These are phyloP conservation scores for Oenanthe oenanthe DNA, from an alignment of 2,113 vertebrate genomes.

Conservation along the genomic window DNA sequence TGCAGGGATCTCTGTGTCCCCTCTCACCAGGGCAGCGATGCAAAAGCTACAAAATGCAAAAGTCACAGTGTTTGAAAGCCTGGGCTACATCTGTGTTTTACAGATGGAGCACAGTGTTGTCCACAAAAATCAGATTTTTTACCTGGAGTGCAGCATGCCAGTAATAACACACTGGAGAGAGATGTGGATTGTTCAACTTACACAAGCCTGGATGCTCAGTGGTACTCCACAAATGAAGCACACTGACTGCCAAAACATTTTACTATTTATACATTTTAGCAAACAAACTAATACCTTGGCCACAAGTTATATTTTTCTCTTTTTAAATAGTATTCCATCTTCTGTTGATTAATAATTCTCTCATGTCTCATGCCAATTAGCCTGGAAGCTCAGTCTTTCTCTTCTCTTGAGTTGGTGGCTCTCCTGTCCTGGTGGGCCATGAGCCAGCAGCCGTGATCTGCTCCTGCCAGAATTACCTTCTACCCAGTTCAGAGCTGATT, in stretches of 20 bases:
- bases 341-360: background rate
- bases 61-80: background rate
- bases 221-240: background rate
- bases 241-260: background rate
- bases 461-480: background rate
- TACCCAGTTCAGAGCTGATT: background rate
- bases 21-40: background rate
- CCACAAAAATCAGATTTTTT: background rate
- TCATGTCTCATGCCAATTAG: background rate
- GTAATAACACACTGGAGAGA: background rate
- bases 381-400: background rate
- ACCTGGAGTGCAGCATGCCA: background rate
- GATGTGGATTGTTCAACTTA: background rate
- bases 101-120: background rate
- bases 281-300: background rate
- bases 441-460: background rate
- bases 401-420: background rate
- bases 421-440: rapidly evolving
- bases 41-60: background rate
- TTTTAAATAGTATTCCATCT: background rate
- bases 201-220: background rate
- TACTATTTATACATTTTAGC: background rate
- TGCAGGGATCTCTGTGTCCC: background rate
- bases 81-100: background rate
- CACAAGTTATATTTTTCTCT: background rate